Base-by-base conservation (phyloP, 2,888 invertebrate species). In the Drosophila affinis region DNA sequence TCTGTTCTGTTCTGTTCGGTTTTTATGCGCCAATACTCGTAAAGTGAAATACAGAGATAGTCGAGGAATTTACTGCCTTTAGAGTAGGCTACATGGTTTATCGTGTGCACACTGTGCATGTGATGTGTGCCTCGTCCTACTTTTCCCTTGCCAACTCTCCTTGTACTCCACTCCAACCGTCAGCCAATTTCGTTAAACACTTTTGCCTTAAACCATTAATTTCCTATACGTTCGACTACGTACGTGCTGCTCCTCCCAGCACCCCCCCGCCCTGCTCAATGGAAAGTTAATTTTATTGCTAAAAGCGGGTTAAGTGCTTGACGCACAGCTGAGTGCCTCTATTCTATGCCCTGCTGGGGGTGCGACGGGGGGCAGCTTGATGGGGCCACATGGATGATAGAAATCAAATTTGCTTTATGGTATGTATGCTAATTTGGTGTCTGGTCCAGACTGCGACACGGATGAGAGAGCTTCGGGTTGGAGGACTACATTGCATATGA, bases 121-220 rank as follows among this genome's bases (percentile, higher is more conserved):
- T 65, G 69, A 72, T 53, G 58, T 68, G 62, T 58, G 61, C 10
- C 48, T 56, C 52, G 32, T 27, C 46, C 48, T 58, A 34, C 70
- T 0, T 39, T 79, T 73, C 72, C 62, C 68, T 79, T 73, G 72
- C 62, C 68, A 63, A 64, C 44, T 60, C 62, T 60, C 60, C 75
- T 29, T 61, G 24, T 34, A 17, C 18, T 18, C 62, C 34, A 21
- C 18, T 18, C 62, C 17, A 49, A 53, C 70, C 77, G 72, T 62
- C 71, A 61, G 76, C 68, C 76, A 77, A 69, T 86, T 86, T 83
- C 79, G 81, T 89, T 89, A 90, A 90, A 90, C 87, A 90, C 90
- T 90, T 89, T 87, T 89, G 89, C 89, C 87, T 88, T 90, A 89
- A 89, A 85, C 90, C 90, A 90, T 90, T 90, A 90, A 90, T 90